Evolutionary conservation across 2,888 invertebrate species (phyloP).

Genomic region (Pelosia muscerda): DNA sequence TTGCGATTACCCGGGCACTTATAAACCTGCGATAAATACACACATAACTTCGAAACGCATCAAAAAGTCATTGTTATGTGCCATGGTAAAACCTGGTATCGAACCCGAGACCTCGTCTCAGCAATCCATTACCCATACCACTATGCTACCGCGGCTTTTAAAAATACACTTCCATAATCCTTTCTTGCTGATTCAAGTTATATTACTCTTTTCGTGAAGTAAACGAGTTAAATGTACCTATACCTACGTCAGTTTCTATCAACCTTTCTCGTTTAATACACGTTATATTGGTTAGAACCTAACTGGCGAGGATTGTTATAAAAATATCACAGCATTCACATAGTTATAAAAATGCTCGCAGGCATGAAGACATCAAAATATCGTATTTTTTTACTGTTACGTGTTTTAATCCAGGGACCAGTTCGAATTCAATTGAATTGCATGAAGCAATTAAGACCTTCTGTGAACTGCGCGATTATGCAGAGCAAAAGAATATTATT

Average conservation of each 20-base stretch:
- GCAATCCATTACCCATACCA: too few species aligned
- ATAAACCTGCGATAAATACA: too few species aligned
- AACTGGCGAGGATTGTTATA: constrained; percentile 24
- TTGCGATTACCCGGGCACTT: too few species aligned
- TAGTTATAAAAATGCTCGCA: constrained; percentile 40
- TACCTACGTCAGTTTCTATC: too few species aligned
- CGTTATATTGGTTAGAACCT: too few species aligned
- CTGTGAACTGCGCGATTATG: neutral
- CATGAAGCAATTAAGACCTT: constrained; percentile 30
- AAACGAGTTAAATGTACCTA: neutral
- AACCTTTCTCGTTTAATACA: too few species aligned
- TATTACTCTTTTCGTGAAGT: neutral
- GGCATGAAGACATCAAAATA: constrained; percentile 49
- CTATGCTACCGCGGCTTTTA: too few species aligned
- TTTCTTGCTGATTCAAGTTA: neutral
- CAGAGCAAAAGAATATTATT: neutral
- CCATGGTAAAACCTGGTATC: too few species aligned
- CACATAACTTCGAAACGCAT: too few species aligned
- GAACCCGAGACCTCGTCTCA: too few species aligned
- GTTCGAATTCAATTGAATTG: constrained; percentile 44
- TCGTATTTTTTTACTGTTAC: constrained; percentile 47
- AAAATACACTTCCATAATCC: neutral
- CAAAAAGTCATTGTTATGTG: too few species aligned
- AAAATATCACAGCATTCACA: constrained; percentile 28
- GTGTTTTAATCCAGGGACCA: constrained; percentile 31